Evolutionary conservation across 2,113 vertebrate genomes (phyloP).

Genomic region (Colius striatus): DNA sequence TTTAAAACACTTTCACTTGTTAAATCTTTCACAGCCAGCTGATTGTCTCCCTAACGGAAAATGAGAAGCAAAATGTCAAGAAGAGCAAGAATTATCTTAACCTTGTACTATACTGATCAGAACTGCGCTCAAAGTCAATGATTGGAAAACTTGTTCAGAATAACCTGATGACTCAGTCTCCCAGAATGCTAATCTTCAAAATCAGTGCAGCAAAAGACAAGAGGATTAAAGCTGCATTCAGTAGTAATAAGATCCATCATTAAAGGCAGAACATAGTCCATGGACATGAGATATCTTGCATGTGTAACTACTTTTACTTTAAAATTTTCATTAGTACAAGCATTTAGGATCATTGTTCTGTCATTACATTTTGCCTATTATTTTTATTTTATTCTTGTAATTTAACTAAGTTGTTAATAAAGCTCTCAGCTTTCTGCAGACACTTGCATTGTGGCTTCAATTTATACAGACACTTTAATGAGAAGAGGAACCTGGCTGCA

Average conservation of each 20-base stretch:
- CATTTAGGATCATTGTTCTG: slow-evolving; percentile 51
- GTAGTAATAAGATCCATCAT: slow-evolving; percentile 64
- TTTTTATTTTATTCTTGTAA: slow-evolving; percentile 41
- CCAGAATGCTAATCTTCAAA: slow-evolving; percentile 73
- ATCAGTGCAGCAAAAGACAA: slow-evolving; percentile 55
- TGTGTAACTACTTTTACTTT: slow-evolving; percentile 49
- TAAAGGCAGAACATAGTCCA: slow-evolving; percentile 51
- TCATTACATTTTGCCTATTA: slow-evolving; percentile 34
- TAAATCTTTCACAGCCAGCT: slow-evolving; percentile 62
- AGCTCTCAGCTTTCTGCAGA: slow-evolving; percentile 32
- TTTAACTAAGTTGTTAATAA: slow-evolving; percentile 48
- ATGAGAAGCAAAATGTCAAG: slow-evolving; percentile 76
- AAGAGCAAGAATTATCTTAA: slow-evolving; percentile 76
- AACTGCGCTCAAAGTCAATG: slow-evolving; percentile 68
- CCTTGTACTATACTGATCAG: slow-evolving; percentile 68
- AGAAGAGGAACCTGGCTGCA: slow-evolving; percentile 16
- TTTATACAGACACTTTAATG: slow-evolving; percentile 50
- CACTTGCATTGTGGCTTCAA: not conserved
- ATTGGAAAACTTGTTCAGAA: slow-evolving; percentile 70
- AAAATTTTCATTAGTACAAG: slow-evolving; percentile 45
- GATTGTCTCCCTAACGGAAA: slow-evolving; percentile 72
- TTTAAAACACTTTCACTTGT: slow-evolving; percentile 71
- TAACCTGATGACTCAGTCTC: slow-evolving; percentile 71
- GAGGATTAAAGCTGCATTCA: slow-evolving; percentile 63
- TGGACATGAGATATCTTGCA: slow-evolving; percentile 16